A percentile compares a stretch with the other conserved stretches of the same genome.
Evolutionary conservation across 2,113 vertebrate species (phyloP).

Genomic region (Rhabdornis inornatus): DNA sequence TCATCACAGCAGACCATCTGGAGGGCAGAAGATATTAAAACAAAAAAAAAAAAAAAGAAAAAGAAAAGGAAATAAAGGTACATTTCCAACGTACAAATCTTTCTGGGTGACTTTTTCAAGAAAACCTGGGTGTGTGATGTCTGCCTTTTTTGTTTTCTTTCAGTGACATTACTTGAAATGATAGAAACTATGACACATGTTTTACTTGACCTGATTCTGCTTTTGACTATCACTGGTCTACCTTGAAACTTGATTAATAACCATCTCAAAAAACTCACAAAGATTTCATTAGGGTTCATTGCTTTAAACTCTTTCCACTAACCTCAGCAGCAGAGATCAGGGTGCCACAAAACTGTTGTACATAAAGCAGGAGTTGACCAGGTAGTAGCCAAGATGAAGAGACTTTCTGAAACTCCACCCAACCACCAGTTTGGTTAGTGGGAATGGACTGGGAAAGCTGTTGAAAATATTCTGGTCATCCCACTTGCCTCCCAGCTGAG

Average conservation of each 20-base stretch:
- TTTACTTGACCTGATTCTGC: background rate
- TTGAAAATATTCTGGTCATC: background rate
- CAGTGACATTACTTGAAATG: background rate
- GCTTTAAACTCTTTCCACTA: background rate
- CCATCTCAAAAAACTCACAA: background rate
- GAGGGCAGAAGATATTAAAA: constrained; percentile 38
- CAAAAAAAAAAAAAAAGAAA: background rate
- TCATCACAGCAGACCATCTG: constrained; percentile 71
- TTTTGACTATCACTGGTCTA: background rate
- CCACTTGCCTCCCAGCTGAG: background rate
- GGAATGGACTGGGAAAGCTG: background rate
- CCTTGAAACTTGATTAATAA: background rate
- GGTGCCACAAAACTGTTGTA: background rate
- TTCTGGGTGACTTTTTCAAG: background rate
- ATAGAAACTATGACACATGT: background rate
- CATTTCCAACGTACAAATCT: constrained; percentile 24
- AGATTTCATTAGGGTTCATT: background rate
- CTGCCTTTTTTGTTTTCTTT: background rate
- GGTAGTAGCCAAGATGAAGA: background rate
- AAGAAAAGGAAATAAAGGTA: background rate
- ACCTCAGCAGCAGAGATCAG: background rate
- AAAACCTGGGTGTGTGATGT: background rate
- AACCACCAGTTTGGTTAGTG: background rate
- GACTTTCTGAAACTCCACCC: background rate
- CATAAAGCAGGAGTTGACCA: background rate